These are phyloP conservation scores for Vanacampus margaritifer DNA, from an alignment of 2,113 vertebrate genomes.

Conservation along the genomic window DNA sequence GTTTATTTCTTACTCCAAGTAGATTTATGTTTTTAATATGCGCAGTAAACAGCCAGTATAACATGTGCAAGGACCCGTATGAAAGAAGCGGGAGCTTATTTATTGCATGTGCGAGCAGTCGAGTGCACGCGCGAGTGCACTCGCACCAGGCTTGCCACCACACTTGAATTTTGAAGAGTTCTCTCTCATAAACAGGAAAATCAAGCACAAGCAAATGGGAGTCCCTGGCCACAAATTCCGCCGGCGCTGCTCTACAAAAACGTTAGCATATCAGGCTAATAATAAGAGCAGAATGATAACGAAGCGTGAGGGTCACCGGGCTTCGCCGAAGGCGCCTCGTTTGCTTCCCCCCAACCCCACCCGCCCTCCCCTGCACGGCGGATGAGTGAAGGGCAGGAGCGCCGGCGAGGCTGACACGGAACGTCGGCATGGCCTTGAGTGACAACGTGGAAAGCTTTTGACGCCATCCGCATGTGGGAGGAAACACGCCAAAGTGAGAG, in stretches of 20 bases:
- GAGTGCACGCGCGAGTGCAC: slow-evolving; percentile 1
- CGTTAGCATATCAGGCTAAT: background rate
- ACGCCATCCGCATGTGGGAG: slow-evolving; percentile 3
- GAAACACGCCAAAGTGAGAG: slow-evolving; percentile 7
- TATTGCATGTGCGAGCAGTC: background rate
- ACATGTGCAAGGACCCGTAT: background rate
- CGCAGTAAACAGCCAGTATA: background rate
- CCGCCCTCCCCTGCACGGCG: too few relatives aligned
- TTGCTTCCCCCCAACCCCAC: slow-evolving; percentile 6
- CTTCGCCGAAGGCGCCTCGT: slow-evolving; percentile 3
- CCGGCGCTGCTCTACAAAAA: background rate
- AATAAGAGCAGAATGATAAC: slow-evolving; percentile 1
- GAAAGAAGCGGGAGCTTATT: background rate
- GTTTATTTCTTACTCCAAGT: too few relatives aligned
- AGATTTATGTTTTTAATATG: background rate
- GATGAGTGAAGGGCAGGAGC: slow-evolving; percentile 11
- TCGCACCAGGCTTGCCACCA: background rate
- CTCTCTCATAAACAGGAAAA: background rate
- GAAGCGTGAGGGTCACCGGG: slow-evolving; percentile 6
- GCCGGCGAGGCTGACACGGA: slow-evolving; percentile 13
- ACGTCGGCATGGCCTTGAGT: slow-evolving; percentile 8
- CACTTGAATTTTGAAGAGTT: slow-evolving; percentile 12
- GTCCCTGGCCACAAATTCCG: background rate
- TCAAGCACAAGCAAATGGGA: background rate
- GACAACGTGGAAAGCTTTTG: slow-evolving; percentile 18